Percentiles rank a stretch among this genome's conserved stretches.
Evolutionary conservation across 1,140 invertebrate genomes (phyloP).

Genomic region (Trachelipus rathkii): DNA sequence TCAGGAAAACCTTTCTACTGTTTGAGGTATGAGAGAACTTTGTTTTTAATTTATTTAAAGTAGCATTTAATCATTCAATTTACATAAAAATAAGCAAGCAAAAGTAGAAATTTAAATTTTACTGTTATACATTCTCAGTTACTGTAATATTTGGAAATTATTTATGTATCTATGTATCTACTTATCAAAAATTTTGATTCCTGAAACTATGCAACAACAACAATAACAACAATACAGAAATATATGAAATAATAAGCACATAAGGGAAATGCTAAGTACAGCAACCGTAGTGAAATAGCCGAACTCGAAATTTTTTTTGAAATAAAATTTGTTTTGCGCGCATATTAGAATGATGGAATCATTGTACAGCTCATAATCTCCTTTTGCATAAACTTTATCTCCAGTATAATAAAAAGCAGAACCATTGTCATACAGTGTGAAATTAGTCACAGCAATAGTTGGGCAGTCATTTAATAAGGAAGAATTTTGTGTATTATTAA

Average conservation of each 20-base stretch:
- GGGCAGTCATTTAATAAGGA: not conserved
- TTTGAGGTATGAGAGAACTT: constrained; percentile 30
- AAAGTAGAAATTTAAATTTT: constrained; percentile 83
- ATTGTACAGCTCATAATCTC: constrained; percentile 31
- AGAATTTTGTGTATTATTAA: too few species aligned
- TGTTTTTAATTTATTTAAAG: constrained; percentile 71
- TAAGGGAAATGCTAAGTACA: constrained; percentile 51
- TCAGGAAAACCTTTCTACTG: constrained; percentile 27
- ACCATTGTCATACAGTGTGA: not conserved
- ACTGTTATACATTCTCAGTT: constrained; percentile 62
- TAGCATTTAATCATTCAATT: constrained; percentile 93
- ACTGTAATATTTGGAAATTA: constrained; percentile 23
- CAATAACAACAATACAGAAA: constrained; percentile 53
- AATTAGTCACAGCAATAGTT: not conserved
- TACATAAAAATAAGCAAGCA: constrained; percentile 92
- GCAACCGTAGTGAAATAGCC: constrained; percentile 43
- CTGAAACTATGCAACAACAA: constrained; percentile 46
- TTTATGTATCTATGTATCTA: too few species aligned
- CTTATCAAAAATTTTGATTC: too few species aligned
- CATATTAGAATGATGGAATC: constrained; percentile 29
- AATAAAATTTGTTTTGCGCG: constrained; percentile 21
- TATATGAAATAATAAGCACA: constrained; percentile 52
- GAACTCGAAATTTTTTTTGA: not conserved
- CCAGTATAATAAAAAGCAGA: not conserved
- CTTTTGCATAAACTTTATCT: not conserved